These are phyloP conservation scores for Drepanosiphum platanoidis DNA, from an alignment of 2,888 invertebrate genomes.

Conservation along the genomic window DNA sequence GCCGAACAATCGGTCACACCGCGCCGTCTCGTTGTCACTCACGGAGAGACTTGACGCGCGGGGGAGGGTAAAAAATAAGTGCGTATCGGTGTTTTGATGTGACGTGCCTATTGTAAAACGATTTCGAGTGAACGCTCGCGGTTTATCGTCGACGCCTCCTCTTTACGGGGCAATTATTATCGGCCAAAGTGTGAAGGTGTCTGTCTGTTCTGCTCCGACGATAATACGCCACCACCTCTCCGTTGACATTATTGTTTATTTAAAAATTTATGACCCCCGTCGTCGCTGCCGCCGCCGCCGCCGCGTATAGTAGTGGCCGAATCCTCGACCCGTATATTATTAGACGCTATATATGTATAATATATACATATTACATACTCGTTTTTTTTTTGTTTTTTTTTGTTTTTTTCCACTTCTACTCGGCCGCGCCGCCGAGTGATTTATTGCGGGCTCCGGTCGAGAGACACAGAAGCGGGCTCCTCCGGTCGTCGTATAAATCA, in stretches of 20 bases:
- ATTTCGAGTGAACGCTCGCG: background rate
- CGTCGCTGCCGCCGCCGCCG: background rate
- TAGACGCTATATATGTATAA: no score
- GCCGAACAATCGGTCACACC: slow-evolving; percentile 52
- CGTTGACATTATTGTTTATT: slow-evolving; percentile 58
- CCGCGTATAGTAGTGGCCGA: slow-evolving; percentile 44
- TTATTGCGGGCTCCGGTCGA: slow-evolving; percentile 32
- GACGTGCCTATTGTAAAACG: slow-evolving; percentile 50
- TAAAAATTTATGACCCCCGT: slow-evolving; percentile 53
- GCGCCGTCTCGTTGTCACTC: slow-evolving; percentile 26
- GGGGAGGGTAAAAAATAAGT: background rate
- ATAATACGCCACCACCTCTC: background rate
- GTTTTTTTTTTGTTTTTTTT: slow-evolving; percentile 43
- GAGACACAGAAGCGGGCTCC: slow-evolving; percentile 51
- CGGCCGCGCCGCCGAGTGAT: slow-evolving; percentile 47
- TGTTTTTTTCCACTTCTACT: slow-evolving; percentile 23
- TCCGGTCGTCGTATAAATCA: slow-evolving; percentile 62
- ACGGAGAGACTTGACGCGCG: slow-evolving; percentile 3
- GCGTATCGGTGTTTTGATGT: slow-evolving; percentile 58
- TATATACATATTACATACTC: background rate
- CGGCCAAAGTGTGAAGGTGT: slow-evolving; percentile 46
- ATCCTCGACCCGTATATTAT: no score
- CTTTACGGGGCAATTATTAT: slow-evolving; percentile 58
- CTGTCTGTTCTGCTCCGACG: no score
- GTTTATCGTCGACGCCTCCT: slow-evolving; percentile 55